phyloP scores from a whole-genome alignment of 2,113 vertebrate species.

The Dendropsophus ebraccatus region DNA sequence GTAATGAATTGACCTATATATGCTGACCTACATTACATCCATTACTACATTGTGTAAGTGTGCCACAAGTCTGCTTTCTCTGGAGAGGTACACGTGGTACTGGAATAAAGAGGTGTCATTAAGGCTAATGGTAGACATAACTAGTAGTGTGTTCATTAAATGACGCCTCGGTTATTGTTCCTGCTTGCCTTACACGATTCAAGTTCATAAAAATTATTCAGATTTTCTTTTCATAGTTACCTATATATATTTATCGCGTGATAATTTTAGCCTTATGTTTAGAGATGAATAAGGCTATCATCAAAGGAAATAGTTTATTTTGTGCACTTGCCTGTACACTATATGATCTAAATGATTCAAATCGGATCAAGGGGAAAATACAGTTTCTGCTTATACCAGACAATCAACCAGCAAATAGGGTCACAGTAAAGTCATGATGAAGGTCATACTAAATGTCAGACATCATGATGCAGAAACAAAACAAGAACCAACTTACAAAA shows the following conservation, averaged over 20 bases:
- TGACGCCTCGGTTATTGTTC: neutral
- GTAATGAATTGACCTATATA: conserved; percentile 54
- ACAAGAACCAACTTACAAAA: too few relatives aligned
- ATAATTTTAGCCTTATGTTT: neutral
- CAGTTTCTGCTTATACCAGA: too few relatives aligned
- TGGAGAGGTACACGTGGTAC: neutral
- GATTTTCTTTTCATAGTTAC: neutral
- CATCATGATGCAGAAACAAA: too few relatives aligned
- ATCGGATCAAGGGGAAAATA: too few relatives aligned
- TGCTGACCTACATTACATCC: conserved; percentile 56
- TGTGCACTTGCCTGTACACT: too few relatives aligned
- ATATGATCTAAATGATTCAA: too few relatives aligned
- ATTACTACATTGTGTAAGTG: conserved; percentile 38
- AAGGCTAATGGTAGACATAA: conserved; percentile 30
- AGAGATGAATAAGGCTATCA: neutral
- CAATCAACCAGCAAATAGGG: too few relatives aligned
- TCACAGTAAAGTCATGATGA: too few relatives aligned
- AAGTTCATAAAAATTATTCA: neutral
- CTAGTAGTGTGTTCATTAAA: neutral
- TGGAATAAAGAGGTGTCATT: conserved; percentile 35
- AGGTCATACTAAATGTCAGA: too few relatives aligned
- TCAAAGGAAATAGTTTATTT: neutral
- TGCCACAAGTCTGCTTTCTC: neutral
- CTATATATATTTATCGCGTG: neutral
- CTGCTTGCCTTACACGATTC: neutral